A percentile compares a stretch with the other conserved stretches of the same genome.
Conservation (phyloP, 2,888 invertebrate genomes). For the Parnassius glacialis region DNA sequence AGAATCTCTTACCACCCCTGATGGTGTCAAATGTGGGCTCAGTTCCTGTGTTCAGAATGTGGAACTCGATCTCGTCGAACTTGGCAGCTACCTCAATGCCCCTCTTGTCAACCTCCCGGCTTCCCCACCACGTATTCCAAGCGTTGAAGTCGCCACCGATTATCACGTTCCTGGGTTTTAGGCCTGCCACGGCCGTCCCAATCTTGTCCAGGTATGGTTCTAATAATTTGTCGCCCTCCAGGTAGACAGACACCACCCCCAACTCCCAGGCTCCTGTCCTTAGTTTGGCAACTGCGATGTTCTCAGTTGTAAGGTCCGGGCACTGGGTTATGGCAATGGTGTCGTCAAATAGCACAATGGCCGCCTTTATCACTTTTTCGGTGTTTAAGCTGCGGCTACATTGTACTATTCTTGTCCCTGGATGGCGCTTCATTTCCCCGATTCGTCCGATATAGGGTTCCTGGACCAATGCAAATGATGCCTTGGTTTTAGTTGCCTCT, state of each 20-base stretch:
- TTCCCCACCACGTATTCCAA: too few relatives aligned
- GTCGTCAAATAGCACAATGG: background rate
- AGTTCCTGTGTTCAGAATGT: too few relatives aligned
- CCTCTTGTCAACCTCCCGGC: too few relatives aligned
- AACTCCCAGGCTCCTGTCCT: too few relatives aligned
- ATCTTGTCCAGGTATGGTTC: background rate
- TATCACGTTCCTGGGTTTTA: background rate
- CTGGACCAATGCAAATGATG: background rate
- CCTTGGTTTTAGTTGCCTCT: background rate
- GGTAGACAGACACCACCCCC: background rate
- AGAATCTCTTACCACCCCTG: conserved; percentile 9
- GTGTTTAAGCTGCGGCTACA: background rate
- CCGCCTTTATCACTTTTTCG: background rate
- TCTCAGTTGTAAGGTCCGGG: too few relatives aligned
- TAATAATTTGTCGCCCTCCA: background rate
- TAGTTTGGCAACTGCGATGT: too few relatives aligned
- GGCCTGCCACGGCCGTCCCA: background rate
- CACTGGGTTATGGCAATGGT: background rate
- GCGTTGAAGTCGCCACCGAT: background rate
- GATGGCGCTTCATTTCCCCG: background rate
- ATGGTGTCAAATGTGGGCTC: too few relatives aligned
- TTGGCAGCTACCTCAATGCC: too few relatives aligned
- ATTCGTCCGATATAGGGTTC: background rate
- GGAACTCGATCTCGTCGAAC: too few relatives aligned
- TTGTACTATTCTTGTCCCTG: background rate